A percentile compares a stretch with the other conserved stretches of the same genome.
These are phyloP conservation scores for Alouatta palliata DNA, from an alignment of 2,113 vertebrate species.

Conservation along the genomic window DNA sequence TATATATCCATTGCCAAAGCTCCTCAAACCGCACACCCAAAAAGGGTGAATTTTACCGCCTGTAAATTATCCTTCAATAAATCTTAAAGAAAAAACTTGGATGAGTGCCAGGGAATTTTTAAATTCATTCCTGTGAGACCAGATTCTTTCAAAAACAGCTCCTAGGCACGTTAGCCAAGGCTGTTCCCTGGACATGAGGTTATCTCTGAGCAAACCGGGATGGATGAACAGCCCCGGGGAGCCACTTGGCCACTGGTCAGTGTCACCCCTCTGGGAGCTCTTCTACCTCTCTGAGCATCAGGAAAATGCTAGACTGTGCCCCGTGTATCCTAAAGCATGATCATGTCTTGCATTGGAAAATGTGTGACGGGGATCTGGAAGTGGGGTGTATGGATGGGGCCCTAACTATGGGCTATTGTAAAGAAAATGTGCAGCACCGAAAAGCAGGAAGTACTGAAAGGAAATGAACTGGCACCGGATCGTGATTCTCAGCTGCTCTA, in stretches of 20 bases:
- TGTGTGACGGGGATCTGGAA: not conserved
- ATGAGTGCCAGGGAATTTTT: not conserved
- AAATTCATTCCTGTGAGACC: not conserved
- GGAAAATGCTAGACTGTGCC: not conserved
- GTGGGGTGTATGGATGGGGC: not conserved
- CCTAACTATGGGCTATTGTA: not conserved
- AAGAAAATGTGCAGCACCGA: not conserved
- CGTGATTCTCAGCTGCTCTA: not conserved
- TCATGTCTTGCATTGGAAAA: not conserved
- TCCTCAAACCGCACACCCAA: not conserved
- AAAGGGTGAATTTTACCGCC: not conserved
- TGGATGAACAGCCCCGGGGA: too few relatives aligned
- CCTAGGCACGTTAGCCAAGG: not conserved
- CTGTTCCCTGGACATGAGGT: not conserved
- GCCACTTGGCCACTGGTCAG: not conserved
- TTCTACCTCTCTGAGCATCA: not conserved
- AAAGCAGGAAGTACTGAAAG: not conserved
- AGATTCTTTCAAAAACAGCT: not conserved
- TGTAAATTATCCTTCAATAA: not conserved
- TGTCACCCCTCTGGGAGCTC: fast-evolving
- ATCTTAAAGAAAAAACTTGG: not conserved
- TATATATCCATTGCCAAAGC: not conserved
- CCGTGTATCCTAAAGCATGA: fast-evolving
- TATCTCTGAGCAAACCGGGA: not conserved
- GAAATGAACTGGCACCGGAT: not conserved